phyloP scores from a whole-genome alignment of 2,113 vertebrate species.

The Anarhynchus alexandrinus region DNA sequence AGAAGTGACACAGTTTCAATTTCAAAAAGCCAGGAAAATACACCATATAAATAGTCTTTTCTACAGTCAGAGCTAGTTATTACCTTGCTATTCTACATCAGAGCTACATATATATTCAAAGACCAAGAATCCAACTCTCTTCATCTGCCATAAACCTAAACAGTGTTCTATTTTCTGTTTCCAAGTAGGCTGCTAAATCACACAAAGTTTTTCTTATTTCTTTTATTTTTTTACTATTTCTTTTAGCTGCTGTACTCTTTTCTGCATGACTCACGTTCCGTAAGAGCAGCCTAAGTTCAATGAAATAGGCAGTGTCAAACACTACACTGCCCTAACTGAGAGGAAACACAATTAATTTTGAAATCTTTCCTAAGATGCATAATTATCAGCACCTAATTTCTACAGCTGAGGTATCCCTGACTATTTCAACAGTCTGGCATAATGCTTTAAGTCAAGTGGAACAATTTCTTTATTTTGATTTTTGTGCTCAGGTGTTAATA shows the following conservation, averaged over 20 bases:
- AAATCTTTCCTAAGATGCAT: not conserved
- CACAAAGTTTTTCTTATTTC: not conserved
- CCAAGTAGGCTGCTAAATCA: not conserved
- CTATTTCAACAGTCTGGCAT: not conserved
- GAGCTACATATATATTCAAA: not conserved
- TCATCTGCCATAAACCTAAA: not conserved
- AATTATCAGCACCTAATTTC: not conserved
- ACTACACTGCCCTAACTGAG: not conserved
- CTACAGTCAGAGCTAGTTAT: not conserved
- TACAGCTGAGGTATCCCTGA: not conserved
- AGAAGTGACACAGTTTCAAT: not conserved
- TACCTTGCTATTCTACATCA: not conserved
- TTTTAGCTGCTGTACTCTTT: not conserved
- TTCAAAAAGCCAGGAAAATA: not conserved
- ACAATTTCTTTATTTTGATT: constrained; percentile 5
- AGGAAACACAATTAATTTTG: not conserved
- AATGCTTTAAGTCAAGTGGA: constrained; percentile 9
- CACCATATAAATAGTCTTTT: not conserved
- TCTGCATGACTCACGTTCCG: not conserved
- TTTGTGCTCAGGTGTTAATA: constrained; percentile 34
- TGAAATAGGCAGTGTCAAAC: not conserved
- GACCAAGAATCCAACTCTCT: not conserved
- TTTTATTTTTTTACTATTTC: not conserved
- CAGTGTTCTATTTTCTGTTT: not conserved
- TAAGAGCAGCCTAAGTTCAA: not conserved